Percentiles rank a stretch among this genome's conserved stretches.
These are phyloP conservation scores for Dinoponera quadriceps DNA, from an alignment of 1,140 invertebrate species.

Conservation along the genomic window DNA sequence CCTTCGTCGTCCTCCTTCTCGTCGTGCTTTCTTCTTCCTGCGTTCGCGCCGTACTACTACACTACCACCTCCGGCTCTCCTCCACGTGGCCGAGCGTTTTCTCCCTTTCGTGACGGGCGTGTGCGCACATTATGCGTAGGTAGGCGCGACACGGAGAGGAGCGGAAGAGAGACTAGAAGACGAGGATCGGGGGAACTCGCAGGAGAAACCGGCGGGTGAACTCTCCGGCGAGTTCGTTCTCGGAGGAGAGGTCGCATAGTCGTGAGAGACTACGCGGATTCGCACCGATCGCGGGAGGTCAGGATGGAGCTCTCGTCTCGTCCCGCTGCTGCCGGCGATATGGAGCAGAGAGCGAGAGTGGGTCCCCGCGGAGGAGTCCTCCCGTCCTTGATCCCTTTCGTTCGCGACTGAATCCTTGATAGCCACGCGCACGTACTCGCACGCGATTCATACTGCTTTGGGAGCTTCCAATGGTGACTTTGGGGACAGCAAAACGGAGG, in stretches of 20 bases:
- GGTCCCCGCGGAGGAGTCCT: background rate
- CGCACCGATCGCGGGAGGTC: too few relatives aligned
- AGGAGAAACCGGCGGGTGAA: too few relatives aligned
- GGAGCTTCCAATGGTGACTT: background rate
- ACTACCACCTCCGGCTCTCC: conserved; percentile 55
- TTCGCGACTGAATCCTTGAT: background rate
- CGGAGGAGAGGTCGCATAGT: too few relatives aligned
- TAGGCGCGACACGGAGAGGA: too few relatives aligned
- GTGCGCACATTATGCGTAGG: conserved; percentile 8
- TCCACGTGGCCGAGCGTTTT: conserved; percentile 71
- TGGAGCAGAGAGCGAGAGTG: conserved; percentile 36
- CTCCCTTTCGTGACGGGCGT: conserved; percentile 62
- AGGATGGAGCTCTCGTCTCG: too few relatives aligned
- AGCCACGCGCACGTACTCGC: background rate
- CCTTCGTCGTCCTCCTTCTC: conserved; percentile 76
- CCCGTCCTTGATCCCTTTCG: conserved; percentile 4
- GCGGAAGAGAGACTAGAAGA: too few relatives aligned
- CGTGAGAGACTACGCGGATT: too few relatives aligned
- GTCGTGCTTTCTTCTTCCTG: conserved; percentile 43
- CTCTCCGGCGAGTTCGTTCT: too few relatives aligned
- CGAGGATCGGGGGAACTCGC: too few relatives aligned
- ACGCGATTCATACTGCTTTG: background rate
- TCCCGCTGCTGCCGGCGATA: background rate
- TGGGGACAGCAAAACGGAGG: background rate
- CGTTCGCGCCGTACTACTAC: conserved; percentile 38